Conservation (phyloP, 2,113 vertebrate genomes). For the Hippocampus mohnikei region DNA sequence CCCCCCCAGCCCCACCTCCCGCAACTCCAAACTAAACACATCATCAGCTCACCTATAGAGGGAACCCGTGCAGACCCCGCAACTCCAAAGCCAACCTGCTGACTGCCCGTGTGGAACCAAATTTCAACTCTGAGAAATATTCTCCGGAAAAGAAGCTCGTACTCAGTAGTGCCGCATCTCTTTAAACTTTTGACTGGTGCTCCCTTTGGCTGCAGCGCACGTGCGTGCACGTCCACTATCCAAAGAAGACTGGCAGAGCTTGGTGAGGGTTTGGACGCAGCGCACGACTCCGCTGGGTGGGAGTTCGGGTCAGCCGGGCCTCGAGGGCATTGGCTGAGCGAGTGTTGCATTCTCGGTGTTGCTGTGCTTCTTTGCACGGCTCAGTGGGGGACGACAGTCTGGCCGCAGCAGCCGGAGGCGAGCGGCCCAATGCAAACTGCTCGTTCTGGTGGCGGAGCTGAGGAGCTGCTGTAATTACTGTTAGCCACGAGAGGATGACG, state of each 20-base stretch:
- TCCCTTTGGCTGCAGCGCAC: neutral
- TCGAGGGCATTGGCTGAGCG: constrained; percentile 12
- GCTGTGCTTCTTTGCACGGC: constrained; percentile 32
- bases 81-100: constrained; percentile 33
- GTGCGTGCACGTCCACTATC: neutral
- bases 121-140: neutral
- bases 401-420: constrained; percentile 50
- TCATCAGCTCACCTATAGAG: constrained; percentile 42
- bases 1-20: constrained; percentile 4
- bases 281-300: constrained; percentile 3
- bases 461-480: constrained; percentile 46
- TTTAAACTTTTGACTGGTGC: too few species aligned
- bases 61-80: constrained; percentile 26
- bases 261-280: constrained; percentile 23
- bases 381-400: constrained; percentile 31
- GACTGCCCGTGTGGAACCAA: constrained; percentile 60
- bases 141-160: neutral
- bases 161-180: too few species aligned
- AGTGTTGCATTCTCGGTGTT: constrained; percentile 34
- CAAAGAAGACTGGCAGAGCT: constrained; percentile 27
- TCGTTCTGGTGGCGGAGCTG: constrained; percentile 40
- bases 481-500: constrained; percentile 39
- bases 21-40: constrained; percentile 38
- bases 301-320: constrained; percentile 14
- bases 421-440: constrained; percentile 64